These are phyloP conservation scores for Drosophila tripunctata DNA, from an alignment of 2,888 invertebrate species.

Conservation along the genomic window DNA sequence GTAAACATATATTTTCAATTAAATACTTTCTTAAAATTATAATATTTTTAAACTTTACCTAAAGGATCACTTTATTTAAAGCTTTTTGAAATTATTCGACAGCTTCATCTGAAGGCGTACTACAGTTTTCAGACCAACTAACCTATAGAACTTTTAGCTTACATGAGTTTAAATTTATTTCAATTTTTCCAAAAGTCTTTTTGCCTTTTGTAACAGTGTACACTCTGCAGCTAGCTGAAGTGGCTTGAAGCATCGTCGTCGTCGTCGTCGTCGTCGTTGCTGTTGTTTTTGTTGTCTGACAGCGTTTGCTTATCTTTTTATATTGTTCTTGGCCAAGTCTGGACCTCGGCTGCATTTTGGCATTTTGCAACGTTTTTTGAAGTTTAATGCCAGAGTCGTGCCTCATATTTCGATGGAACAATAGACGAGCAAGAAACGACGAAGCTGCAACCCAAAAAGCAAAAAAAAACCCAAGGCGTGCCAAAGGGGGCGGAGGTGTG, in stretches of 20 bases:
- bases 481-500: conserved; percentile 74
- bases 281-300: conserved; percentile 45
- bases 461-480: conserved; percentile 59
- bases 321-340: conserved; percentile 77
- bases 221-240: conserved; percentile 41
- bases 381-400: conserved; percentile 80
- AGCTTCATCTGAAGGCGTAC: too few species aligned
- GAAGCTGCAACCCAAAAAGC: conserved; percentile 14
- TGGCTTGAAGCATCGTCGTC: conserved; percentile 53
- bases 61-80: too few species aligned
- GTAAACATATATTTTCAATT: too few species aligned
- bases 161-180: too few species aligned
- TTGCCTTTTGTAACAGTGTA: too few species aligned
- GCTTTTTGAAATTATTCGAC: too few species aligned
- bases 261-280: too few species aligned
- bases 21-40: too few species aligned
- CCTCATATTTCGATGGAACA: conserved; percentile 79
- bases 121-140: too few species aligned
- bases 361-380: conserved; percentile 79
- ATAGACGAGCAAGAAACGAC: conserved; percentile 50
- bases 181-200: too few species aligned
- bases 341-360: conserved; percentile 72
- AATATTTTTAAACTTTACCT: too few species aligned
- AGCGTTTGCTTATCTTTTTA: conserved; percentile 77
- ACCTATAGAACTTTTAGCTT: too few species aligned